phyloP scores from a whole-genome alignment of 2,113 vertebrate genomes.

The Terrapene triunguis region DNA sequence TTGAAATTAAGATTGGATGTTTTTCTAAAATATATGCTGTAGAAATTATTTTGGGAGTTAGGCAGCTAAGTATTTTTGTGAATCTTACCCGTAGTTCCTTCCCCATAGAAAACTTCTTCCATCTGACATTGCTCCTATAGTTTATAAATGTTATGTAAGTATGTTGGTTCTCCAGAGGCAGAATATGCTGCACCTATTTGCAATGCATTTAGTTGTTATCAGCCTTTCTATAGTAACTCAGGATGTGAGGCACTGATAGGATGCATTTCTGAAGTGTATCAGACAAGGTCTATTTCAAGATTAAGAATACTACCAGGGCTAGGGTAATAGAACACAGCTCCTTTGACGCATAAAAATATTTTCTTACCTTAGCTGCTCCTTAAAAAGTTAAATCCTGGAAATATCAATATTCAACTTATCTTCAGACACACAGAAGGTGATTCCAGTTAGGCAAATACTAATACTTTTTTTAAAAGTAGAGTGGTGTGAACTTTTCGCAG shows the following conservation, averaged over 20 bases:
- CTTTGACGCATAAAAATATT: neutral
- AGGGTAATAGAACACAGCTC: neutral
- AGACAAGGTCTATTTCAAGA: neutral
- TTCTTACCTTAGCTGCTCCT: neutral
- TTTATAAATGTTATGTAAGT: neutral
- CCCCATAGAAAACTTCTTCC: accelerated
- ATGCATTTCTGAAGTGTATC: neutral
- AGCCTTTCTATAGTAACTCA: neutral
- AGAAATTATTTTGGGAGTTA: too few species aligned
- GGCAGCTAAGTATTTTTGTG: too few species aligned
- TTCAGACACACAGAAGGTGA: neutral
- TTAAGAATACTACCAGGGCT: accelerated
- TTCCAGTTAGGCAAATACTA: neutral
- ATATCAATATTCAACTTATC: accelerated
- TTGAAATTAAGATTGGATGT: too few species aligned
- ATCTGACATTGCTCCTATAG: neutral
- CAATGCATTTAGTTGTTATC: neutral
- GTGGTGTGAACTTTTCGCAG: accelerated
- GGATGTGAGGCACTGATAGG: neutral
- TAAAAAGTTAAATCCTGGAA: neutral
- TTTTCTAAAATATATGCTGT: too few species aligned
- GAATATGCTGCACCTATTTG: neutral
- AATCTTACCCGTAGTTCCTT: too few species aligned
- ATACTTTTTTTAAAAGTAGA: neutral
- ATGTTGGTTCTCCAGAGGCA: neutral